Base-by-base conservation (phyloP, 2,797 vertebrate species). In the Petrocephalus schoutedeni region DNA sequence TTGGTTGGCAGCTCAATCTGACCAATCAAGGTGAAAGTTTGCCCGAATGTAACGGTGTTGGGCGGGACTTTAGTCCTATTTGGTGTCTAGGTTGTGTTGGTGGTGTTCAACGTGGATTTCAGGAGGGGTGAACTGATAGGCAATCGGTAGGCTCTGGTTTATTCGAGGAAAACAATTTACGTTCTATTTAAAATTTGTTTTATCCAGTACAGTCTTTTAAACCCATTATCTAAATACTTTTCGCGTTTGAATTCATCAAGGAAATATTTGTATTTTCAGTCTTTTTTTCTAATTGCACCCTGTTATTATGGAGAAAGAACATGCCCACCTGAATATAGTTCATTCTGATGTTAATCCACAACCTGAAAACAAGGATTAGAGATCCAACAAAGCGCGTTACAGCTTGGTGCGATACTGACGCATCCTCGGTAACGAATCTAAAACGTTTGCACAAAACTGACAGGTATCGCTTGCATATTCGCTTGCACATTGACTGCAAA, bases 281-380 rank as follows among this genome's bases (percentile, higher is more conserved):
- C 57, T 58, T 54, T 87, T 77, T 49, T 77, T 77, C 10, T 53
- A 58, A n/a, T 87, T 54, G 58, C 45, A 4, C 64, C 67, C 56
- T 86, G 83, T 82, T 61, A 9, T 51, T 45, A 87, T 87, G 71
- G 56, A 87, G 74, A 49, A 71, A 71, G 74, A 80, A 77, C 88
- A 84, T 32, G 80, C 77, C 61, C 64, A 90, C 89, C 89, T 89
- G 88, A 82, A 67, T 89, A 82, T 91, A 90, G 88, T 88, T 87
- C 56, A 5, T 45, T 88, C 74, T 88, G 45, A 28, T 59, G 54
- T 86, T 58, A 58, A 86, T 59, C 32, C 85, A 58, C 16, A 61
- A 32, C 54, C 58, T 64, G 87, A 67, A 88, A 85, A 67, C 45
- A 14, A 64, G 61, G 80, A 86, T 86, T 58, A 58, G 9, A 58